phyloP scores from a whole-genome alignment of 1,140 invertebrate genomes.

The Rhopalosiphum maidis region DNA sequence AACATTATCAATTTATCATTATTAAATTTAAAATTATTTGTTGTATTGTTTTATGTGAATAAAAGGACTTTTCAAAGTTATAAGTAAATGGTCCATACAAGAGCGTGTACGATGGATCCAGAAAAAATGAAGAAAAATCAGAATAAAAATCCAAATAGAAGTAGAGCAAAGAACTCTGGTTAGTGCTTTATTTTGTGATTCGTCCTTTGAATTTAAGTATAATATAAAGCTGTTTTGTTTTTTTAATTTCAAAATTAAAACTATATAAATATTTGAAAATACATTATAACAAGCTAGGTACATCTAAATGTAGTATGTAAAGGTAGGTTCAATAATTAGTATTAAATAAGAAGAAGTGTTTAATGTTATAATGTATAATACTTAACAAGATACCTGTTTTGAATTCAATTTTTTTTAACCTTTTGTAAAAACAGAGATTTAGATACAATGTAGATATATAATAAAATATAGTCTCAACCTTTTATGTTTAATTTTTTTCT shows the following conservation, averaged over 20 bases:
- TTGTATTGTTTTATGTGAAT: neutral
- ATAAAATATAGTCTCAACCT: neutral
- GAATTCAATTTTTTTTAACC: neutral
- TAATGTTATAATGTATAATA: neutral
- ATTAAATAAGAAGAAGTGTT: neutral
- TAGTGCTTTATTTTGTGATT: neutral
- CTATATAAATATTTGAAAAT: neutral
- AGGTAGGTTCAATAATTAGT: neutral
- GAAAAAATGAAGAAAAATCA: neutral
- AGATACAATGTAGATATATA: neutral
- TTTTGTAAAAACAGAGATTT: neutral
- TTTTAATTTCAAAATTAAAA: neutral
- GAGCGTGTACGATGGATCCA: neutral
- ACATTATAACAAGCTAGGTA: neutral
- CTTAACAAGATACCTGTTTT: neutral
- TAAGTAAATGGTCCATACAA: neutral
- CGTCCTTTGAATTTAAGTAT: neutral
- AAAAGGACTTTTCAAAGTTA: neutral
- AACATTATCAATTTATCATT: too few relatives aligned
- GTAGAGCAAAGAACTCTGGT: neutral
- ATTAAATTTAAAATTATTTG: too few relatives aligned
- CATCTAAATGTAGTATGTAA: neutral
- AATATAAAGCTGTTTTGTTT: neutral
- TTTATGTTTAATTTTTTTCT: neutral
- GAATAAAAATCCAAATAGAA: neutral